Percentiles rank a stretch among this genome's conserved stretches.
These are phyloP conservation scores for Dipodomys spectabilis DNA, from an alignment of 2,113 vertebrate genomes.

Conservation along the genomic window DNA sequence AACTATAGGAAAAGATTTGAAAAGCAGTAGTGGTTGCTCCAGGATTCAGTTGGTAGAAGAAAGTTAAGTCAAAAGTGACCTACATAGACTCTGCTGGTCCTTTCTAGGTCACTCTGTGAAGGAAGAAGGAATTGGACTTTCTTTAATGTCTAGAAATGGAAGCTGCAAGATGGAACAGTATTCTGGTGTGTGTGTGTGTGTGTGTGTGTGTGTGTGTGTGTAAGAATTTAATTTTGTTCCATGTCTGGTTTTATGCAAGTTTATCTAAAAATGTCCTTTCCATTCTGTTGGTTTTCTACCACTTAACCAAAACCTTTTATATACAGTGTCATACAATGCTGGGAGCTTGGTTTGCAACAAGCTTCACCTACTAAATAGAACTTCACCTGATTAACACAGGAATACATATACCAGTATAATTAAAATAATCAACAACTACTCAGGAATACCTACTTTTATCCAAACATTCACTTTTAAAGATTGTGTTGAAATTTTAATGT, in stretches of 20 bases:
- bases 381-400: neutral
- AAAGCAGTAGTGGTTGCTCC: neutral
- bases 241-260: neutral
- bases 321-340: neutral
- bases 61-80: neutral
- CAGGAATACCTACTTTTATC: neutral
- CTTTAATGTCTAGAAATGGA: neutral
- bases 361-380: neutral
- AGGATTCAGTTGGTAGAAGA: neutral
- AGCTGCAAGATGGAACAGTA: neutral
- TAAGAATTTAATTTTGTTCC: neutral
- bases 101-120: neutral
- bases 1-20: neutral
- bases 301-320: neutral
- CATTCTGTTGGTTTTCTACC: neutral
- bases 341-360: neutral
- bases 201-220: no score
- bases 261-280: neutral
- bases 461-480: neutral
- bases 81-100: neutral
- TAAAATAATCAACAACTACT: slow-evolving; percentile 16
- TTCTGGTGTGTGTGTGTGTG: neutral
- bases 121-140: neutral
- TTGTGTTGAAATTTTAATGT: neutral
- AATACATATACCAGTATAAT: neutral